Conservation (phyloP, 2,113 vertebrate genomes). For the Gobio gobio region DNA sequence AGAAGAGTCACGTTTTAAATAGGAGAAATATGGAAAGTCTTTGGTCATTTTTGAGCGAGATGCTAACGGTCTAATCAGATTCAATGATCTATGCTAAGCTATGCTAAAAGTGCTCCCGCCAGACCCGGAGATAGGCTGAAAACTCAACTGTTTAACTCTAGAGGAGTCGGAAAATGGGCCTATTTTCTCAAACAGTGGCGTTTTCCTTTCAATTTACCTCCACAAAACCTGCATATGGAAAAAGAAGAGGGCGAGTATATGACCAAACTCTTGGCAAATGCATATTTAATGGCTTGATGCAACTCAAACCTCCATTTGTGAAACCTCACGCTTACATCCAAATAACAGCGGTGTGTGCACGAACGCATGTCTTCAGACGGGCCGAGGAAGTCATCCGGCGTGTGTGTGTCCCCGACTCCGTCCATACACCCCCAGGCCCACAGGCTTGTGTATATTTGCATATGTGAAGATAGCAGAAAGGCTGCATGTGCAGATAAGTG, state of each 20-base stretch:
- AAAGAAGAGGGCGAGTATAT: neutral
- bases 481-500: constrained; percentile 54
- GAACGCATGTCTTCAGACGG: neutral
- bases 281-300: neutral
- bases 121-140: too few species aligned
- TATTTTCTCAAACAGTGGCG: too few species aligned
- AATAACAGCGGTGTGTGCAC: neutral
- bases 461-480: constrained; percentile 60
- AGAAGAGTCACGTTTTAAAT: too few species aligned
- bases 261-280: neutral
- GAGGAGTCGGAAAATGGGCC: too few species aligned
- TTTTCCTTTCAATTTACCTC: too few species aligned
- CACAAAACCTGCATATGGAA: too few species aligned
- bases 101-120: too few species aligned
- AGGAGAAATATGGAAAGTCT: too few species aligned
- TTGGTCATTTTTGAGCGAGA: too few species aligned
- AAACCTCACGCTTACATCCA: neutral
- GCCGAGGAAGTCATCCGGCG: neutral
- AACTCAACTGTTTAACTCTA: too few species aligned
- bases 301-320: neutral
- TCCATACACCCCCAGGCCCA: neutral
- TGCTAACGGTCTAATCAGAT: too few species aligned
- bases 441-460: constrained; percentile 24
- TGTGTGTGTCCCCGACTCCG: neutral
- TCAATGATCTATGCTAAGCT: too few species aligned